A percentile compares a stretch with the other conserved stretches of the same genome.
Evolutionary conservation across 2,113 vertebrate genomes (phyloP).

Genomic region (Chrysochloris asiatica): DNA sequence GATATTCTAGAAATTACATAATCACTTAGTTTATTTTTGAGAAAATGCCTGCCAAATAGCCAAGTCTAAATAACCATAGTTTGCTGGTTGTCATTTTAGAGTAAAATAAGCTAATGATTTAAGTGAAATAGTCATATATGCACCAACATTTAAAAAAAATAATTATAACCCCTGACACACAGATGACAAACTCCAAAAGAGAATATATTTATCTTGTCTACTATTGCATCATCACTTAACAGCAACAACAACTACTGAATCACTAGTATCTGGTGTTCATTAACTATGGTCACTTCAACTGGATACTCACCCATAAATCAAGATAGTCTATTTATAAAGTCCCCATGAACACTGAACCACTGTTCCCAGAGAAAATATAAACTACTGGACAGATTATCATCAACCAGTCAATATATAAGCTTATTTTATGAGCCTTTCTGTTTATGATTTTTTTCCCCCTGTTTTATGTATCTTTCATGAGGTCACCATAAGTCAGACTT

Average conservation of each 20-base stretch:
- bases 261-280: neutral
- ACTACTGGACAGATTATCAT: neutral
- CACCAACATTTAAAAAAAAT: neutral
- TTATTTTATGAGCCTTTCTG: neutral
- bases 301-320: neutral
- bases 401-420: neutral
- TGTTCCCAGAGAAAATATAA: neutral
- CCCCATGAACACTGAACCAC: neutral
- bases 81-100: too few species aligned
- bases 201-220: neutral
- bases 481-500: neutral
- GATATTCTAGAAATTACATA: conserved; percentile 13
- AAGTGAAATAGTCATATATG: neutral
- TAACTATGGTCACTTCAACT: neutral
- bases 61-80: conserved; percentile 6
- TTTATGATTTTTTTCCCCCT: too few species aligned
- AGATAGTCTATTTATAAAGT: neutral
- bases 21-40: neutral
- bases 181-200: neutral
- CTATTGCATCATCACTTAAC: neutral
- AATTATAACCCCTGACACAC: neutral
- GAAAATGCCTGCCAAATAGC: neutral
- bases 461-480: neutral
- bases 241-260: too few species aligned
- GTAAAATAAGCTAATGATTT: too few species aligned